Percentiles rank a stretch among this genome's conserved stretches.
These are phyloP conservation scores for Cygnus olor DNA, from an alignment of 2,797 vertebrate species.

Conservation along the genomic window DNA sequence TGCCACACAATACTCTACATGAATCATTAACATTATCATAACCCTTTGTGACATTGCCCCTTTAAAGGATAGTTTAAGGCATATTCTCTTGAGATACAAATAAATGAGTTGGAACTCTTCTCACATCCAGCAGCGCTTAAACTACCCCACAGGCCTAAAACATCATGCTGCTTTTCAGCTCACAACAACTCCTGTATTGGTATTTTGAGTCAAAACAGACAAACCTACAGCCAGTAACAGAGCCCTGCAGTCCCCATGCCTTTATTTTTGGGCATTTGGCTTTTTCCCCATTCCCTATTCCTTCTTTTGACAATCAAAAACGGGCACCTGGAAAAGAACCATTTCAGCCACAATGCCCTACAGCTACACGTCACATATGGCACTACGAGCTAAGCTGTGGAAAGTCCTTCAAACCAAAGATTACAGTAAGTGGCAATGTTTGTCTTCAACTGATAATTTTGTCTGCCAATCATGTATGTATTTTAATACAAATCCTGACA, in stretches of 20 bases:
- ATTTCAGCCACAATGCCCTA: neutral
- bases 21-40: neutral
- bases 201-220: neutral
- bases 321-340: neutral
- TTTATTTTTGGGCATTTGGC: neutral
- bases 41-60: neutral
- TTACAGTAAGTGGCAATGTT: neutral
- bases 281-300: no score
- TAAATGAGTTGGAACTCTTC: neutral
- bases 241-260: neutral
- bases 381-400: rapidly evolving
- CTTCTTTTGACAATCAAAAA: neutral
- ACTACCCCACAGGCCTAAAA: neutral
- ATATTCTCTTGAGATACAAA: neutral
- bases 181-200: neutral
- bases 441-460: neutral
- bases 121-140: neutral
- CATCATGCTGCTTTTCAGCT: neutral
- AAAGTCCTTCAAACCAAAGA: neutral
- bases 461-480: neutral
- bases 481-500: neutral
- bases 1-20: neutral
- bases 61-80: neutral
- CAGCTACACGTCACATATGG: neutral
- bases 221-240: neutral